Percentiles rank a stretch among this genome's conserved stretches.
These are phyloP conservation scores for Polydrusus pterygomalis DNA, from an alignment of 2,888 invertebrate genomes.

Conservation along the genomic window DNA sequence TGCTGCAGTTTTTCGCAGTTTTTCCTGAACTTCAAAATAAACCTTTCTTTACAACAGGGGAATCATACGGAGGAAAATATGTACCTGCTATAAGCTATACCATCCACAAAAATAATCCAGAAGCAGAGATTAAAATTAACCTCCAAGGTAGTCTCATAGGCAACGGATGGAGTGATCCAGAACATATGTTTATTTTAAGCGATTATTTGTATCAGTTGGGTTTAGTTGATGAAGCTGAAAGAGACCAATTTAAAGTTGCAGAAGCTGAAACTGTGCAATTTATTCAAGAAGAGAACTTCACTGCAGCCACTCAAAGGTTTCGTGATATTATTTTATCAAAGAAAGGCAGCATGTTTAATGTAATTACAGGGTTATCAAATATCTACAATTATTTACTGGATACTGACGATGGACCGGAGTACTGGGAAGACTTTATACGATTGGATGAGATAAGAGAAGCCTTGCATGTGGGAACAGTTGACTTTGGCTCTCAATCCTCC, in stretches of 20 bases:
- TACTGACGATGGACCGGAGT: slow-evolving; percentile 18
- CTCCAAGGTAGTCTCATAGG: slow-evolving; percentile 76
- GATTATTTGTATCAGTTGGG: slow-evolving; percentile 88
- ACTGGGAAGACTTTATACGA: slow-evolving; percentile 37
- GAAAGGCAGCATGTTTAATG: neutral
- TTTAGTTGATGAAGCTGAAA: slow-evolving; percentile 79
- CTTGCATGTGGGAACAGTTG: slow-evolving; percentile 39
- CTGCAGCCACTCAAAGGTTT: slow-evolving; percentile 77
- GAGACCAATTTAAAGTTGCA: slow-evolving; percentile 75
- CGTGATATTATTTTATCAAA: neutral
- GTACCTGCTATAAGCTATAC: slow-evolving; percentile 83
- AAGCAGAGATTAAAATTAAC: slow-evolving; percentile 67
- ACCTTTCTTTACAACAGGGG: slow-evolving; percentile 89
- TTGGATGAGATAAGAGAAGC: slow-evolving; percentile 44
- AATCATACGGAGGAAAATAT: slow-evolving; percentile 89
- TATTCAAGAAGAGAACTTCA: slow-evolving; percentile 79
- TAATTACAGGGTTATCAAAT: slow-evolving; percentile 23
- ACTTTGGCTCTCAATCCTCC: neutral
- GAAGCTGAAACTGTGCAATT: slow-evolving; percentile 75
- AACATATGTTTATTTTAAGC: slow-evolving; percentile 84
- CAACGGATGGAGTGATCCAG: slow-evolving; percentile 74
- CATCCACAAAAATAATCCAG: slow-evolving; percentile 77
- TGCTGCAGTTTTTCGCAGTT: slow-evolving; percentile 88
- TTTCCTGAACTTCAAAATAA: slow-evolving; percentile 84
- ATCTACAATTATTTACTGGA: slow-evolving; percentile 44